Percentiles rank a stretch among this genome's conserved stretches.
Evolutionary conservation across 2,113 vertebrate genomes (phyloP).

Genomic region (Clinocottus analis): DNA sequence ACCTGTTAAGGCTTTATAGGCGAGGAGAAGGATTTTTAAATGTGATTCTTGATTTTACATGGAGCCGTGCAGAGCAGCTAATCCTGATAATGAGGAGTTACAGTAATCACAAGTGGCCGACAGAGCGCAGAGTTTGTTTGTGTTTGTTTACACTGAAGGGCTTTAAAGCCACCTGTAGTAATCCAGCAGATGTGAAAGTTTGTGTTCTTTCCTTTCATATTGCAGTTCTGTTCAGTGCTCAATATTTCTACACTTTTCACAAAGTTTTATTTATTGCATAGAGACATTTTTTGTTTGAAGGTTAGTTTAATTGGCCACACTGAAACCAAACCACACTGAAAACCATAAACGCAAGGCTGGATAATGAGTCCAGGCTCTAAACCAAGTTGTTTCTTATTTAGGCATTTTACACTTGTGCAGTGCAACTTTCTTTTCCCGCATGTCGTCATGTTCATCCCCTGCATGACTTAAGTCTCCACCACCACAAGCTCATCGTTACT

Average conservation of each 20-base stretch:
- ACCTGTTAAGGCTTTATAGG: too few relatives aligned
- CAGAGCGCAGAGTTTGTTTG: slow-evolving; percentile 34
- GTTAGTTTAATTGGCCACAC: slow-evolving; percentile 60
- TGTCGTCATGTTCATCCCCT: slow-evolving; percentile 23
- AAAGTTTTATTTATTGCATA: slow-evolving; percentile 11
- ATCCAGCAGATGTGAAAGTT: slow-evolving; percentile 43
- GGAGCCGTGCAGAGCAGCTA: too few relatives aligned
- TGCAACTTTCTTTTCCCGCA: slow-evolving; percentile 3
- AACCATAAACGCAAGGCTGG: slow-evolving; percentile 45
- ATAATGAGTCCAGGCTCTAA: slow-evolving; percentile 17
- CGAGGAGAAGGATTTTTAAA: too few relatives aligned
- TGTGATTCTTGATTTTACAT: too few relatives aligned
- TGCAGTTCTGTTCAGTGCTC: slow-evolving; percentile 20
- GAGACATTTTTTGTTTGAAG: slow-evolving; percentile 63
- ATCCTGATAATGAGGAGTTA: too few relatives aligned
- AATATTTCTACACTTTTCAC: slow-evolving; percentile 10
- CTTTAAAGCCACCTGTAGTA: slow-evolving; percentile 49
- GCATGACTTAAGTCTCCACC: slow-evolving; percentile 12
- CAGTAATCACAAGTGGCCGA: neutral
- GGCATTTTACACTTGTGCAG: slow-evolving; percentile 7
- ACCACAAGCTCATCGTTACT: neutral
- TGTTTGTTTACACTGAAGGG: slow-evolving; percentile 36
- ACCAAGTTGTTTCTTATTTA: slow-evolving; percentile 44
- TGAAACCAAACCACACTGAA: slow-evolving; percentile 63
- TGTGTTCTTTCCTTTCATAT: slow-evolving; percentile 6